Evolutionary conservation across 2,113 vertebrate species (phyloP), one percentile per base, ranked within the genome.

Genomic region (Grallaria varia): DNA sequence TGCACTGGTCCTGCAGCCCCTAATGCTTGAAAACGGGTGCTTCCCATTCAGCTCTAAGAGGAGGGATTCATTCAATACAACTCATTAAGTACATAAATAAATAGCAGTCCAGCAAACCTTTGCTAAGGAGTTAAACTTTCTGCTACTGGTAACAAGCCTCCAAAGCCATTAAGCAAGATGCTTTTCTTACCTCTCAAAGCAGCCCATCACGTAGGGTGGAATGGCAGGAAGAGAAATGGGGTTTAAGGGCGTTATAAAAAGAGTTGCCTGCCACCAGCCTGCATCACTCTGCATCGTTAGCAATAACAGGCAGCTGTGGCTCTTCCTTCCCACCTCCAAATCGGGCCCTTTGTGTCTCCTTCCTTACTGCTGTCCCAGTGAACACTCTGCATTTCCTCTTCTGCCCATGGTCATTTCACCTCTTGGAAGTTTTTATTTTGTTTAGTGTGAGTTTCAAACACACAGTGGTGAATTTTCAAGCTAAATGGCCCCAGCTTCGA

Each of bases 111-210:
- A 60, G 40, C 67, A 66, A 71, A 47, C 1, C 14, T 86, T 75
- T 47, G 21, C 27, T 47, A 58, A 62, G 44, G n/a, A 77, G 12
- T 72, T 72, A 18, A 94, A 47, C 19, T 7, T 82, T 79, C 37
- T 64, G 13, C 49, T 76, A 19, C 40, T 5, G 9, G 14, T 24
- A 91, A 74, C 13, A 84, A 86, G 19, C 19, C 39, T 74, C 39
- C 12, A 52, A 75, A 89, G 35, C n/a, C 22, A 84, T 62, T 52
- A 64, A 68, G 64, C 11, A 82, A 80, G 33, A 27, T 49, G 53
- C 23, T 92, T 75, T 45, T 44, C 80, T 82, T 95, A 68, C 89
- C 60, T 86, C 69, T 78, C 44, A 37, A 42, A 74, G n/a, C n/a
- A 77, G 8, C 14, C 28, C 13, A 30, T 25, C 31, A 3, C 0